These are phyloP conservation scores for Macrosiphum euphorbiae DNA, from an alignment of 2,888 invertebrate species.

Conservation along the genomic window DNA sequence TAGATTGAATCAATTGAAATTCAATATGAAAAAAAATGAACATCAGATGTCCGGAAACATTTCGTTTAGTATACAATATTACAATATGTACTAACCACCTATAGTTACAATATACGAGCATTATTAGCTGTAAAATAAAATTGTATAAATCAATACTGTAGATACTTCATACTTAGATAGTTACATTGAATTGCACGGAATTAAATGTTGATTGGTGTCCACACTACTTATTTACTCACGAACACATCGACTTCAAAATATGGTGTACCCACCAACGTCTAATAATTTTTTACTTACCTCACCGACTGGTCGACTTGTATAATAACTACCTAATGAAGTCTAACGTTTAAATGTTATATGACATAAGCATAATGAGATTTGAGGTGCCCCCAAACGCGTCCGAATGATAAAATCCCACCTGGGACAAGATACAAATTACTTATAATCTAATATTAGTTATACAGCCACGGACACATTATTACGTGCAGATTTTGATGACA, in stretches of 20 bases:
- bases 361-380: too few relatives aligned
- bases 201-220: neutral
- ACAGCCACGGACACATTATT: too few relatives aligned
- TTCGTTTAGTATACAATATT: too few relatives aligned
- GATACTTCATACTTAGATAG: neutral
- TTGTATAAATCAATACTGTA: neutral
- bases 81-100: neutral
- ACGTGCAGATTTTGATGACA: too few relatives aligned
- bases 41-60: too few relatives aligned
- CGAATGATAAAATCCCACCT: too few relatives aligned
- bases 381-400: too few relatives aligned
- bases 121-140: neutral
- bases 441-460: too few relatives aligned
- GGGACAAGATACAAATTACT: too few relatives aligned
- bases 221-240: neutral
- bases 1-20: neutral
- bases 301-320: neutral
- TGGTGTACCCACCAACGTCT: too few relatives aligned
- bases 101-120: neutral
- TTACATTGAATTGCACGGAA: neutral
- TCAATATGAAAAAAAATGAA: too few relatives aligned
- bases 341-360: too few relatives aligned
- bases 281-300: neutral
- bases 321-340: neutral
- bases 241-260: neutral